A percentile compares a stretch with the other conserved stretches of the same genome.
phyloP scores from a whole-genome alignment of 2,888 invertebrate species.

The Diplazon laetatorius region DNA sequence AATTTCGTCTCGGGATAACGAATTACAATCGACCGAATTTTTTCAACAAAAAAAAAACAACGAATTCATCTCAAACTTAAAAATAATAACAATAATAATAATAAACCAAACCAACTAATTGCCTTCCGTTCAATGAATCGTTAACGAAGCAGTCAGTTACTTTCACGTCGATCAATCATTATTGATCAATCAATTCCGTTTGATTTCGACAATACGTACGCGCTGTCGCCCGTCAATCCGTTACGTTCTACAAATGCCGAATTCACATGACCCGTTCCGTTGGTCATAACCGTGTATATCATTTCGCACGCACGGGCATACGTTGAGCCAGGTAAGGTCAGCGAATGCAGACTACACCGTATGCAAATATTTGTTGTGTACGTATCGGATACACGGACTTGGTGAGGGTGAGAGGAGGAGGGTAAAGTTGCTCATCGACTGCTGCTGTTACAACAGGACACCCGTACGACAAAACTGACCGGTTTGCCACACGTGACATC shows the following conservation, averaged over 20 bases:
- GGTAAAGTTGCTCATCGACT: neutral
- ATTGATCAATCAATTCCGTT: neutral
- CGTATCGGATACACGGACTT: neutral
- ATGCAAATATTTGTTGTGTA: constrained; percentile 45
- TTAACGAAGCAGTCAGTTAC: neutral
- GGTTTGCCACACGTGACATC: neutral
- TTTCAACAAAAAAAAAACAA: too few species aligned
- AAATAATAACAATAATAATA: neutral
- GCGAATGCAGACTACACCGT: constrained; percentile 27
- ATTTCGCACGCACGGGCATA: constrained; percentile 43
- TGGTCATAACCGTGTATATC: constrained; percentile 37
- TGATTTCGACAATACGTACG: constrained; percentile 16
- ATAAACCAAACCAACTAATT: neutral
- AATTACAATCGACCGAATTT: constrained; percentile 2
- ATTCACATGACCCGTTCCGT: constrained; percentile 10
- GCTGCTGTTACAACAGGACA: neutral
- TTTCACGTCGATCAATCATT: constrained; percentile 5
- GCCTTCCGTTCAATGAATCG: neutral
- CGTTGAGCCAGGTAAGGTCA: constrained; percentile 38
- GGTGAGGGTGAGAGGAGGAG: neutral
- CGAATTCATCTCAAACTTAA: too few species aligned
- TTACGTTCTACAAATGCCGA: constrained; percentile 10
- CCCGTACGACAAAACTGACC: constrained; percentile 8
- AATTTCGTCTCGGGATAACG: too few species aligned
- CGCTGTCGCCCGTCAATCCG: constrained; percentile 36